These are phyloP conservation scores for Apodemus sylvaticus DNA, from an alignment of 2,113 vertebrate genomes.

Conservation along the genomic window DNA sequence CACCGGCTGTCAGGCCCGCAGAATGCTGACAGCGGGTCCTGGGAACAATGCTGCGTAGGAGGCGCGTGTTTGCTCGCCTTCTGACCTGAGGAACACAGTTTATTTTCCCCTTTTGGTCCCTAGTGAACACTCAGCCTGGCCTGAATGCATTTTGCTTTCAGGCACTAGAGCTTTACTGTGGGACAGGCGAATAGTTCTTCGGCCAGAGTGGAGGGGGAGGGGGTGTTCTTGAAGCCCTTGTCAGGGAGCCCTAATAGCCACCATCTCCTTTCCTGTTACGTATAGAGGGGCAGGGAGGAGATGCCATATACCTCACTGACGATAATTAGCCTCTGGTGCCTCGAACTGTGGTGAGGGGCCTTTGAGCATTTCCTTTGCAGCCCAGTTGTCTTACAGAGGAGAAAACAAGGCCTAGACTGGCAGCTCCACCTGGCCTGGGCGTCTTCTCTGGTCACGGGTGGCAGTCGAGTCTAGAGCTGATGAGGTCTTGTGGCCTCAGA, in stretches of 20 bases:
- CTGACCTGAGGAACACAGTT: slow-evolving; percentile 51
- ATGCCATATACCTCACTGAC: neutral
- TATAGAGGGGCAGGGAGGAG: neutral
- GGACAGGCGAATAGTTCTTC: neutral
- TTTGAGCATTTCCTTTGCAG: neutral
- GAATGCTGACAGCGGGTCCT: slow-evolving; percentile 53
- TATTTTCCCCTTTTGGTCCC: slow-evolving; percentile 33
- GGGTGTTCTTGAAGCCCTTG: neutral
- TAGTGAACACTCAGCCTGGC: neutral
- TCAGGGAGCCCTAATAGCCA: too few species aligned
- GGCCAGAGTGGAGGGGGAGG: neutral
- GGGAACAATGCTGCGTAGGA: slow-evolving; percentile 66
- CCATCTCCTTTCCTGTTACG: too few species aligned
- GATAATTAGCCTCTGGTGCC: neutral
- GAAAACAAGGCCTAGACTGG: neutral
- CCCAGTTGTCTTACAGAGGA: neutral
- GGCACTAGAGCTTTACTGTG: neutral
- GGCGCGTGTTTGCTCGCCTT: slow-evolving; percentile 14
- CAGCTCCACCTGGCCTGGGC: neutral
- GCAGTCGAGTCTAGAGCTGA: neutral
- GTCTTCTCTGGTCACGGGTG: too few species aligned
- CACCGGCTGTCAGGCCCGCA: neutral
- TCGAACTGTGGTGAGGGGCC: neutral
- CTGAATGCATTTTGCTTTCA: neutral
- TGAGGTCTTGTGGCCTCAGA: neutral